A percentile compares a stretch with the other conserved stretches of the same genome.
phyloP scores from a whole-genome alignment of 2,113 vertebrate species.

The Cyphomyrus plagiostoma region DNA sequence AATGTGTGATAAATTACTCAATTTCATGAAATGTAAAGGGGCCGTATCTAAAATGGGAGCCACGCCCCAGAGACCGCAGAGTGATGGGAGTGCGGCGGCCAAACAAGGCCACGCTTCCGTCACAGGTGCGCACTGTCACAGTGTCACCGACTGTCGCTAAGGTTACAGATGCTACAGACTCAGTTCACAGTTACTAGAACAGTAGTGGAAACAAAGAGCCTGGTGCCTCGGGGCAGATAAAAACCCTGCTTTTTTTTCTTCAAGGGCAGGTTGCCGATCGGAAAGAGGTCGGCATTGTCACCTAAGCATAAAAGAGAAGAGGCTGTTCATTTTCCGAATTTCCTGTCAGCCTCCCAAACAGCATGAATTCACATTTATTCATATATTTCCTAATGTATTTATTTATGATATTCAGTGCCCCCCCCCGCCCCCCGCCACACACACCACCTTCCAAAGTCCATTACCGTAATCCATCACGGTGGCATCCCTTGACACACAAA shows the following conservation, averaged over 20 bases:
- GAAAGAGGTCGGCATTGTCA: conserved; percentile 4
- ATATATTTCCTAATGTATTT: conserved; percentile 45
- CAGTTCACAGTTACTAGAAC: not conserved
- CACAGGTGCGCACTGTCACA: not conserved
- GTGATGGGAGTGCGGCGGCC: not conserved
- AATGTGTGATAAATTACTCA: conserved; percentile 14
- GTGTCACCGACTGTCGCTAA: not conserved
- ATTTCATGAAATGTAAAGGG: conserved; percentile 13
- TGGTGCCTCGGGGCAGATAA: not conserved
- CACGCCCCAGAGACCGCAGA: not conserved
- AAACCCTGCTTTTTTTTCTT: not conserved
- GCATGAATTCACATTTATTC: conserved; percentile 45
- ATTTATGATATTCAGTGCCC: conserved; percentile 37
- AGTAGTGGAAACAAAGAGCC: not conserved
- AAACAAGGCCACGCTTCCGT: not conserved
- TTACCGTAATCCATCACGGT: conserved; percentile 71
- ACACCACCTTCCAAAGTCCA: conserved; percentile 46
- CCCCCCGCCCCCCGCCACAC: not conserved
- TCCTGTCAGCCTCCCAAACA: conserved; percentile 26
- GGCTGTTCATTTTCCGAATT: not conserved
- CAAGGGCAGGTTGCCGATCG: not conserved
- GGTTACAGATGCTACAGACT: not conserved
- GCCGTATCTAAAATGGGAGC: not conserved
- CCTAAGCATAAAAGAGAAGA: conserved; percentile 3
- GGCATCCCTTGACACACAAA: conserved; percentile 70